These are phyloP conservation scores for Telenomus remus DNA, from an alignment of 1,140 invertebrate genomes.

Conservation along the genomic window DNA sequence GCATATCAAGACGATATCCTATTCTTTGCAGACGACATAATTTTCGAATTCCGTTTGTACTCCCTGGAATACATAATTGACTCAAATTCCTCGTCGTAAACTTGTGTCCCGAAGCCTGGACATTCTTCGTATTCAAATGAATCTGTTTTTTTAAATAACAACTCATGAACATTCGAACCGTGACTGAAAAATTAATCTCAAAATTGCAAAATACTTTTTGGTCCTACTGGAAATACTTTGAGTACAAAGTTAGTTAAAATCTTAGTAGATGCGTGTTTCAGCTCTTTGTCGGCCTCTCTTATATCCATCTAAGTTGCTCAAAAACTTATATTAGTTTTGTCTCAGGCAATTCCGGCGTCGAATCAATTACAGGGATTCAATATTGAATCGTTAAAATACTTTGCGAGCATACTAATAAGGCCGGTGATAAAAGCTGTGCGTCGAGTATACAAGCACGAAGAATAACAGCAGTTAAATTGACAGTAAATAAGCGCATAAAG, in stretches of 20 bases:
- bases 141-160: too few relatives aligned
- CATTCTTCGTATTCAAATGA: slow-evolving; percentile 25
- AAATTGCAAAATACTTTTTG: too few relatives aligned
- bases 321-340: slow-evolving; percentile 4
- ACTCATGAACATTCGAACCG: too few relatives aligned
- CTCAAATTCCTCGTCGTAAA: slow-evolving; percentile 34
- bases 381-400: slow-evolving; percentile 26
- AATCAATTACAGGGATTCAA: slow-evolving; percentile 27
- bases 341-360: background rate
- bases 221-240: too few relatives aligned
- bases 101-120: slow-evolving; percentile 23
- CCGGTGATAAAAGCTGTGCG: slow-evolving; percentile 2
- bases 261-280: too few relatives aligned
- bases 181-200: too few relatives aligned
- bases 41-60: slow-evolving; percentile 20
- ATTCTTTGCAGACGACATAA: slow-evolving; percentile 19
- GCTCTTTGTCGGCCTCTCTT: too few relatives aligned
- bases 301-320: background rate
- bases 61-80: slow-evolving; percentile 41
- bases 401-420: slow-evolving; percentile 25
- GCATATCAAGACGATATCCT: slow-evolving; percentile 18
- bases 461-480: slow-evolving; percentile 54
- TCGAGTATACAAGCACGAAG: slow-evolving; percentile 40
- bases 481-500: slow-evolving; percentile 58
- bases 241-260: too few relatives aligned